Base-by-base conservation (phyloP, 2,888 invertebrate species). In the Zele albiditarsus region DNA sequence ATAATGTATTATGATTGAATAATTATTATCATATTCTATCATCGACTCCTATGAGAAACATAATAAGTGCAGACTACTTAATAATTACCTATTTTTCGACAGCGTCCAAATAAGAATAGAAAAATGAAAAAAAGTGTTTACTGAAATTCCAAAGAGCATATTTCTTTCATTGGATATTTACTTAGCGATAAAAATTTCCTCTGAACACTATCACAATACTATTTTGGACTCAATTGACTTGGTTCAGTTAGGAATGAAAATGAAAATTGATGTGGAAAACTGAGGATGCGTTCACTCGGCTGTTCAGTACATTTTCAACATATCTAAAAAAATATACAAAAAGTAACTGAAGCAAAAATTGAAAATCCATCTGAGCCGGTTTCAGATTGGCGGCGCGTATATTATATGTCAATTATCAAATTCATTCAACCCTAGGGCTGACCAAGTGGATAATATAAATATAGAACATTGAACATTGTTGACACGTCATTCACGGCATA, bases 321-420 rank as follows among this genome's bases (percentile, higher is more conserved):
- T 87, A 87, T 87, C 87, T 84, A 75, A 73, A 68, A 73, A 74
- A 62, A 42, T 68, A 73, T 53, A 58, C 46, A 73, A 65, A 38
- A 68, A 75, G 25, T 46, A 16, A 46, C 2, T 1, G 23, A 31
- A 4, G 6, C 2, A 58, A 33, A 73, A 25, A 73, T 77, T 69
- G 58, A 70, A 74, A 82, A 84, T 81, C 73, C 79, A 80, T 87
- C 87, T 87, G 87, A 87, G 85, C 87, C 85, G 85, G 87, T 84
- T 86, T 87, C 87, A 87, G 87, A 87, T 85, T 82, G 83, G 81
- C 86, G 85, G 82, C 84, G 71, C 84, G 83, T 81, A 84, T 86
- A 38, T 38, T 38, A 31, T 84, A 85, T 82, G 87, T 87, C 87
- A 87, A 87, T 87, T 87, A 86, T 79, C 74, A 82, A 78, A 82